A percentile compares a stretch with the other conserved stretches of the same genome.
phyloP scores from a whole-genome alignment of 2,888 invertebrate species.

The Drosophila rubida region DNA sequence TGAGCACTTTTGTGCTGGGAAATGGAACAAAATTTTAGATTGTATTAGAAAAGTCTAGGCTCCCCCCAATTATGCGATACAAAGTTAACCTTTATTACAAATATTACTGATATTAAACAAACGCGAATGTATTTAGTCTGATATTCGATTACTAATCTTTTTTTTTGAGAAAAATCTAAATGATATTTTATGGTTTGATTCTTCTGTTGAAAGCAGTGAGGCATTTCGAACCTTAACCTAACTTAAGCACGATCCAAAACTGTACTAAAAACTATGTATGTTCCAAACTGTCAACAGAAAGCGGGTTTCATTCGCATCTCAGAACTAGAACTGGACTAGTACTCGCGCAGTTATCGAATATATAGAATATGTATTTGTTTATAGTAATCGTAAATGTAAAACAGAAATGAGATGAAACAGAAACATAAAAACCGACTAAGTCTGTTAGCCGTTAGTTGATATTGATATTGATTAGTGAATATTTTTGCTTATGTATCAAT shows the following conservation, averaged over 20 bases:
- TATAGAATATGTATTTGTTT: conserved; percentile 17
- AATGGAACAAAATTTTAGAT: conserved; percentile 12
- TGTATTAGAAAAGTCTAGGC: conserved; percentile 25
- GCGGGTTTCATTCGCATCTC: conserved; percentile 67
- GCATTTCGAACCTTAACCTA: conserved; percentile 40
- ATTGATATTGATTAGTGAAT: conserved; percentile 56
- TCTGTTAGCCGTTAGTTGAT: conserved; percentile 73
- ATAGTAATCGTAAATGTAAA: conserved; percentile 12
- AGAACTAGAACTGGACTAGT: conserved; percentile 18
- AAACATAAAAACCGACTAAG: conserved; percentile 61
- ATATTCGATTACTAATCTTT: conserved; percentile 32
- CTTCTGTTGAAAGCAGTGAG: conserved; percentile 11
- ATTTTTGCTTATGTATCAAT: conserved; percentile 60
- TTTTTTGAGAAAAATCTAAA: conserved; percentile 16
- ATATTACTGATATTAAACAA: conserved; percentile 60
- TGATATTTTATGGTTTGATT: conserved; percentile 10
- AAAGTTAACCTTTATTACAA: conserved; percentile 67
- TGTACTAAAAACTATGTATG: conserved; percentile 3
- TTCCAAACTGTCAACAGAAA: conserved; percentile 31
- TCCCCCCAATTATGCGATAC: conserved; percentile 25
- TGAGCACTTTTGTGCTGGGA: conserved; percentile 51
- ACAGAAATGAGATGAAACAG: neutral
- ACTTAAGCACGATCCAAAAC: conserved; percentile 28
- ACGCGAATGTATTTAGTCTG: conserved; percentile 61
- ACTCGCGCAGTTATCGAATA: conserved; percentile 37